Evolutionary conservation across 2,113 vertebrate genomes (phyloP).

Genomic region (Alexandromys fortis): DNA sequence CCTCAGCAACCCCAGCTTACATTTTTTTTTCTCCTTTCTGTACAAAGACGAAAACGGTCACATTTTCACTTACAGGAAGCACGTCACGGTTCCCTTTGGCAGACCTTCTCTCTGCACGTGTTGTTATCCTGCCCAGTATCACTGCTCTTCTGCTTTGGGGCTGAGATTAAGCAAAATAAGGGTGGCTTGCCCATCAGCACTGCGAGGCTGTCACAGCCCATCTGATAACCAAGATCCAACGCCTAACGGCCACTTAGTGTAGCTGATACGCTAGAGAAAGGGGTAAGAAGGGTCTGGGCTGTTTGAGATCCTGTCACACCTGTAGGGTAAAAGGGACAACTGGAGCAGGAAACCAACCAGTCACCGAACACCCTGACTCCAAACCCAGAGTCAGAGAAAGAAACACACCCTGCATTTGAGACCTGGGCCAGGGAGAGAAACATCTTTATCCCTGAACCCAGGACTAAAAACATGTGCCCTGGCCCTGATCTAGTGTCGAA

Average conservation of each 20-base stretch:
- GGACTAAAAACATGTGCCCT: too few species aligned
- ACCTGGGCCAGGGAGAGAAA: too few species aligned
- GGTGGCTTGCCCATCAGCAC: neutral
- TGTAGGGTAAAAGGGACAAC: too few species aligned
- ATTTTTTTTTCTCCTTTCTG: neutral
- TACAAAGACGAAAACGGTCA: neutral
- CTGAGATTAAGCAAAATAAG: neutral
- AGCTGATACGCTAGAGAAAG: neutral
- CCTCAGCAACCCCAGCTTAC: neutral
- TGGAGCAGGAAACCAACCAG: too few species aligned
- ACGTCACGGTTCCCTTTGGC: neutral
- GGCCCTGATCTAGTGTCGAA: too few species aligned
- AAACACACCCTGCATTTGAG: too few species aligned
- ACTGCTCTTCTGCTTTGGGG: neutral
- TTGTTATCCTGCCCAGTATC: neutral
- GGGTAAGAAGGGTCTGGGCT: neutral
- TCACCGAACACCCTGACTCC: too few species aligned
- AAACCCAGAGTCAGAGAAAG: too few species aligned
- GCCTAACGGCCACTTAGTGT: neutral
- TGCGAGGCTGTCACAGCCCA: too few species aligned
- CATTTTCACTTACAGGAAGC: neutral
- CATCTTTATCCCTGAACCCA: too few species aligned
- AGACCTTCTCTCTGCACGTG: neutral
- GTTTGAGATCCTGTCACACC: neutral
- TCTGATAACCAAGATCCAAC: neutral